Evolutionary conservation across 2,888 invertebrate genomes (phyloP), one percentile per base, ranked within the genome.

Genomic region (Pseudococcus longispinus): DNA sequence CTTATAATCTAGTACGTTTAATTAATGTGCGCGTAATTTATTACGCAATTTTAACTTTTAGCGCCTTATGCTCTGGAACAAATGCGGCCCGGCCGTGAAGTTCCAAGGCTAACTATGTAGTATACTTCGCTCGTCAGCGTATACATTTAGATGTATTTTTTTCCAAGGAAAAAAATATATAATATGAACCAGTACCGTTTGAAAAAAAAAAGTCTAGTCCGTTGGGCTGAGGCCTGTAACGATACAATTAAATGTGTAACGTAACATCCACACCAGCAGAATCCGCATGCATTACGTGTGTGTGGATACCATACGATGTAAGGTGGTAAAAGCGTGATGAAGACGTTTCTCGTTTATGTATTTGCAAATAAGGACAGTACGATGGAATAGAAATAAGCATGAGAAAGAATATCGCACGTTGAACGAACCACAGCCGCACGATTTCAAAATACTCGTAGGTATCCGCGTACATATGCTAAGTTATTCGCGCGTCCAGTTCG

Each of bases 1-100:
- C 42, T 80, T 42, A n/a, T n/a, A 42, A 80, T 80, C 77, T 37
- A 42, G 29, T 20, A 42, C 26, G 74, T 85, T 85, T 85, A 85
- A 85, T 85, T 85, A 85, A 85, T 74, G 70, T 29, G 44, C 70
- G 70, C 70, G 85, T 85, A 85, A 85, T 85, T 85, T 85, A 85
- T 74, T 70, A 74, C 51, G 74, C 37, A 85, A 70, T 85, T 70
- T 85, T 74, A 85, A 29, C 26, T 85, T 74, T 85, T 74, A 51
- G 51, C 51, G 51, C 83, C 83, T 46, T 80, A 80, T 80, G 77
- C 77, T 80, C 29, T 11, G 77, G 9, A 80, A 20, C 37, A 80
- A 80, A 42, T 42, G 77, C 77, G 77, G 60, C 60, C 23, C 60
- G 60, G 29, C 77, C 77, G 77, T 80, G 77, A 80, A 80, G 77